These are phyloP conservation scores for Philantomba maxwellii DNA, from an alignment of 2,113 vertebrate species.

Conservation along the genomic window DNA sequence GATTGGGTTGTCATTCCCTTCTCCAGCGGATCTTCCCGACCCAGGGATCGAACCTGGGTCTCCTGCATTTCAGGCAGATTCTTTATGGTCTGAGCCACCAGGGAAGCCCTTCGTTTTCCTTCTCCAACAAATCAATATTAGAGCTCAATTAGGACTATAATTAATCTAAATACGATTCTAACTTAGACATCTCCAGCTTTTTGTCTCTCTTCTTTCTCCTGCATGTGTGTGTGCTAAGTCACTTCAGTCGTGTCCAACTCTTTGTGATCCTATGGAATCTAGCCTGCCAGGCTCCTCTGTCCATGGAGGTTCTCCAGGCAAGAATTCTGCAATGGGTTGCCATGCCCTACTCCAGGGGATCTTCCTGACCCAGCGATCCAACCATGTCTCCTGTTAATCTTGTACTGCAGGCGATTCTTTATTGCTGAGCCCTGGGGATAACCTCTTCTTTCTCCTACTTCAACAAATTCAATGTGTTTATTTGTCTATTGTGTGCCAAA, in stretches of 20 bases:
- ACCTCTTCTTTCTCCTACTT: background rate
- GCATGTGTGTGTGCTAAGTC: background rate
- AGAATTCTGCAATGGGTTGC: background rate
- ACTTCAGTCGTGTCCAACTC: background rate
- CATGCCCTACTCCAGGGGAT: background rate
- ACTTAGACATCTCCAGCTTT: background rate
- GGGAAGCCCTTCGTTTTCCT: background rate
- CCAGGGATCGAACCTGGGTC: background rate
- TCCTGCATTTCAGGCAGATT: background rate
- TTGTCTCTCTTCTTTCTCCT: background rate
- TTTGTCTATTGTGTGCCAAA: background rate
- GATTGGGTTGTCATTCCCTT: background rate
- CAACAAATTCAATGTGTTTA: background rate
- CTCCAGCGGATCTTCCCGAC: background rate
- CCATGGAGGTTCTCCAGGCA: background rate
- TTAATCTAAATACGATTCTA: slow-evolving; percentile 16
- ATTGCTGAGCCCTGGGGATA: background rate
- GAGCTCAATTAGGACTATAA: background rate
- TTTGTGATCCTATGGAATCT: background rate
- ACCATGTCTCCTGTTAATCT: background rate
- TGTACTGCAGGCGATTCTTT: background rate
- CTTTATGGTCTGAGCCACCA: background rate
- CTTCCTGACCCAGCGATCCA: background rate
- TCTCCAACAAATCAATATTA: background rate
- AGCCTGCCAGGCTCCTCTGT: background rate